phyloP scores from a whole-genome alignment of 2,888 invertebrate genomes.

The Mantis religiosa region DNA sequence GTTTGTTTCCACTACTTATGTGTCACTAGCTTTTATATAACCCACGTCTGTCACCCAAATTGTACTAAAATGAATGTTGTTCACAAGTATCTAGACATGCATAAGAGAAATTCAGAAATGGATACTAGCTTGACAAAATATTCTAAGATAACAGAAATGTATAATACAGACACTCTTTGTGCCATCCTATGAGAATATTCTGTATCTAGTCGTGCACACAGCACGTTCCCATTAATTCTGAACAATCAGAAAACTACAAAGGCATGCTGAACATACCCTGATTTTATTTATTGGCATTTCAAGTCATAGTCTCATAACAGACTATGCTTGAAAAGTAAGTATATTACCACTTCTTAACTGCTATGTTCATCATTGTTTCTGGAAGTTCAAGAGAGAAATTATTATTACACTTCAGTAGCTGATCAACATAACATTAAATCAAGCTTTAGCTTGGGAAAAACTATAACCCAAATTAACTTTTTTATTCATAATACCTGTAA shows the following conservation, averaged over 20 bases:
- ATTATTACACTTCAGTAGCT: background rate
- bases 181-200: background rate
- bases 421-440: too few relatives aligned
- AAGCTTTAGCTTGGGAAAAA: too few relatives aligned
- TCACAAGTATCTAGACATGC: too few relatives aligned
- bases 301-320: background rate
- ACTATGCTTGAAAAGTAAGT: background rate
- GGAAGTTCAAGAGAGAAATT: background rate
- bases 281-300: background rate
- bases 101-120: too few relatives aligned
- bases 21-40: too few relatives aligned
- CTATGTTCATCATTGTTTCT: background rate
- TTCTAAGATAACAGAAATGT: too few relatives aligned
- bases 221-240: background rate
- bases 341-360: background rate
- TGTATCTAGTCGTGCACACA: background rate
- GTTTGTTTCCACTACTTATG: too few relatives aligned
- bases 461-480: background rate
- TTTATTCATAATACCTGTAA: too few relatives aligned
- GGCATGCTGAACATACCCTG: background rate
- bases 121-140: too few relatives aligned
- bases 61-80: too few relatives aligned
- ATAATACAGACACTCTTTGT: background rate
- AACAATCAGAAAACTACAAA: background rate
- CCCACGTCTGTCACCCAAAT: too few relatives aligned